A percentile compares a stretch with the other conserved stretches of the same genome.
Conservation (phyloP, 1,140 invertebrate genomes). For the Pseudoatta argentina region DNA sequence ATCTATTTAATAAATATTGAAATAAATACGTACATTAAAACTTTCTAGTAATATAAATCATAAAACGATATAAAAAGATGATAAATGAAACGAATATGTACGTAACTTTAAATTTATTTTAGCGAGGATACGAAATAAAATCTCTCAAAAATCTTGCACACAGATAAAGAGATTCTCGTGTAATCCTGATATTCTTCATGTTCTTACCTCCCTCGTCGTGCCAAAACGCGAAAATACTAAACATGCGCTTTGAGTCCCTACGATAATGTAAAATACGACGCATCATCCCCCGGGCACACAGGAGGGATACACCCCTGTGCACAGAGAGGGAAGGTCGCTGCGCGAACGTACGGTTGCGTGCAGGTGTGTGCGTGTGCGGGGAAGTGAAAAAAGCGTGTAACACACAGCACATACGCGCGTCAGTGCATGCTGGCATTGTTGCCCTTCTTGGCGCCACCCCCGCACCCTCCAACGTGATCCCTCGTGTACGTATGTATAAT, state of each 20-base stretch:
- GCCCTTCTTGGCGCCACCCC: conserved; percentile 71
- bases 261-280: conserved; percentile 25
- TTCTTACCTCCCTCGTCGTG: neutral
- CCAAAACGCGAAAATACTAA: conserved; percentile 25
- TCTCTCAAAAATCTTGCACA: neutral
- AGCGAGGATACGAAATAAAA: neutral
- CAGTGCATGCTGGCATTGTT: conserved; percentile 71
- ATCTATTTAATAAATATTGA: too few species aligned
- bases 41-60: neutral
- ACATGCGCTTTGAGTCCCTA: neutral
- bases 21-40: too few species aligned
- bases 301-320: conserved; percentile 35
- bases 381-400: conserved; percentile 57
- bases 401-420: conserved; percentile 58
- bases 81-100: neutral
- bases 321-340: neutral
- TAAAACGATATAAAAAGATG: neutral
- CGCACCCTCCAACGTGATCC: conserved; percentile 53
- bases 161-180: neutral
- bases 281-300: conserved; percentile 3
- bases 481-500: conserved; percentile 61
- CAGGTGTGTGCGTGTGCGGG: neutral
- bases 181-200: neutral
- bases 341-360: conserved; percentile 17
- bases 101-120: neutral